Evolutionary conservation across 2,888 invertebrate species (phyloP).

Genomic region (Caenorhabditis sp.): DNA sequence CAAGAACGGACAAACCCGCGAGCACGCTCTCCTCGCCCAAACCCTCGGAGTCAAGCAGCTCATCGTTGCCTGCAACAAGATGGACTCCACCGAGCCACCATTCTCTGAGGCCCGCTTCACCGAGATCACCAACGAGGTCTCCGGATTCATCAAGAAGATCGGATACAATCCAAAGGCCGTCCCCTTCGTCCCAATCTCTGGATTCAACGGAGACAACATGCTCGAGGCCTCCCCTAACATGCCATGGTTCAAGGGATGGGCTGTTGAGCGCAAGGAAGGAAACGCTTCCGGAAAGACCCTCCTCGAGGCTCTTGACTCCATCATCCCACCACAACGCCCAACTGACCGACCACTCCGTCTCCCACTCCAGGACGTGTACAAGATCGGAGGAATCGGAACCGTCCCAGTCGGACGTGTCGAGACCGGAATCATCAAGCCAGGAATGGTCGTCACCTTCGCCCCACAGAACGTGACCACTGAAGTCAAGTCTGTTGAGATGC

Average conservation of each 20-base stretch:
- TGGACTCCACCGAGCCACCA: conserved; percentile 99
- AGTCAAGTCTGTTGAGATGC: conserved; percentile 99
- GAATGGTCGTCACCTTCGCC: conserved; percentile 95
- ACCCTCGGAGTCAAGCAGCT: conserved; percentile 99
- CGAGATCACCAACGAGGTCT: conserved; percentile 97
- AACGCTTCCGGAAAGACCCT: conserved; percentile 96
- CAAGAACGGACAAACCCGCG: conserved; percentile 99
- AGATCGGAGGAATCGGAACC: conserved; percentile 99
- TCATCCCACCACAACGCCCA: conserved; percentile 95
- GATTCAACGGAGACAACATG: conserved; percentile 99
- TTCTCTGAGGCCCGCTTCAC: conserved; percentile 95
- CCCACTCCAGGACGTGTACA: conserved; percentile 99
- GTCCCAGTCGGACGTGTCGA: conserved; percentile 99
- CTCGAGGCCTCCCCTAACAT: conserved; percentile 95
- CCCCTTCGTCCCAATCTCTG: conserved; percentile 99
- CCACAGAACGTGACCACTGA: conserved; percentile 98
- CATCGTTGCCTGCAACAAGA: conserved; percentile 99
- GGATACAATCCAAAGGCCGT: conserved; percentile 98
- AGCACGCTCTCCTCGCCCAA: conserved; percentile 98
- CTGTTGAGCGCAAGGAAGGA: conserved; percentile 94
- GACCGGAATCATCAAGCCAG: conserved; percentile 96
- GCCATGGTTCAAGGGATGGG: conserved; percentile 96
- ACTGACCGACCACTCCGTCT: conserved; percentile 98
- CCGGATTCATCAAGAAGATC: conserved; percentile 98
- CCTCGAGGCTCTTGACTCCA: conserved; percentile 97